phyloP scores from a whole-genome alignment of 2,888 invertebrate genomes.

The Mesopsocus fuscifrons region DNA sequence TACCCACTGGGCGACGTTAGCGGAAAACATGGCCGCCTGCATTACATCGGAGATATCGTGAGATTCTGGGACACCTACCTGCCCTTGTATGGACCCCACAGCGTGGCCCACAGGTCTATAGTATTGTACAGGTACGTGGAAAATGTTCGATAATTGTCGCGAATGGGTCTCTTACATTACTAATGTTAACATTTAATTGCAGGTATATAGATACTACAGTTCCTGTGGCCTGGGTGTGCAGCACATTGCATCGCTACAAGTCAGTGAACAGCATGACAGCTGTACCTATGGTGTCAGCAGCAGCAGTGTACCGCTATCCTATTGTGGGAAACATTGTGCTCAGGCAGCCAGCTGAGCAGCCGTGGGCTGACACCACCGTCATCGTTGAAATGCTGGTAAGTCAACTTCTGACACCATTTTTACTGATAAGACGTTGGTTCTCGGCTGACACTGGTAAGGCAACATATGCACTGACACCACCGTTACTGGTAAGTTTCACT shows the following conservation, averaged over 20 bases:
- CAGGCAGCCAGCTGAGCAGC: slow-evolving; percentile 57
- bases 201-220: slow-evolving; percentile 30
- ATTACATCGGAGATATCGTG: slow-evolving; percentile 49
- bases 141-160: no score
- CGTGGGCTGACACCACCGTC: slow-evolving; percentile 69
- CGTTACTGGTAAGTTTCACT: slow-evolving; percentile 31
- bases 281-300: slow-evolving; percentile 53
- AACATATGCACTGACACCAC: slow-evolving; percentile 77
- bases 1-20: slow-evolving; percentile 79
- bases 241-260: slow-evolving; percentile 41
- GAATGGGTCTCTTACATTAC: no score
- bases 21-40: slow-evolving; percentile 59
- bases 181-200: no score
- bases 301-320: slow-evolving; percentile 65
- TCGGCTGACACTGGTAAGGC: no score
- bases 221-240: slow-evolving; percentile 39
- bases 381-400: slow-evolving; percentile 50
- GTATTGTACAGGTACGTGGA: slow-evolving; percentile 47
- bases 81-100: slow-evolving; percentile 59
- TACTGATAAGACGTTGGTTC: no score
- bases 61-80: slow-evolving; percentile 69
- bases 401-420: neutral
- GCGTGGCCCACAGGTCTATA: slow-evolving; percentile 62
- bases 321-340: slow-evolving; percentile 69
- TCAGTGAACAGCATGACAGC: slow-evolving; percentile 40